A percentile compares a stretch with the other conserved stretches of the same genome.
Conservation (phyloP, 2,113 vertebrate species). For the Scopus umbretta region DNA sequence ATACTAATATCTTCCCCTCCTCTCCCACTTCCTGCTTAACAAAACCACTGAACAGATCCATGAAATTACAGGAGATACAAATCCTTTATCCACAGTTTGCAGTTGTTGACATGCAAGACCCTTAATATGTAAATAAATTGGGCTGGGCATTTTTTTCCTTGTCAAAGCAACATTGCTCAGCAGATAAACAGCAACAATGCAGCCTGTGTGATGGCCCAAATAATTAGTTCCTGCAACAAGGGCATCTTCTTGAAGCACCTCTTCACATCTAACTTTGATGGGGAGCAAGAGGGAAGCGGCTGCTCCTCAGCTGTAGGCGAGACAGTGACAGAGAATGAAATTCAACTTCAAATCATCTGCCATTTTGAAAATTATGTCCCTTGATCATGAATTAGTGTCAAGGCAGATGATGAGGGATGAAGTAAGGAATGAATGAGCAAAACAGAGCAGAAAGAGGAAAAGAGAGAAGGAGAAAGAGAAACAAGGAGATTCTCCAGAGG, state of each 20-base stretch:
- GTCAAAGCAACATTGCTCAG: constrained; percentile 25
- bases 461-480: neutral
- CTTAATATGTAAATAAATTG: constrained; percentile 56
- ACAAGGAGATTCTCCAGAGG: neutral
- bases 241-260: constrained; percentile 15
- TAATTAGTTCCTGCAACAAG: constrained; percentile 30
- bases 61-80: constrained; percentile 66
- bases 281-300: neutral
- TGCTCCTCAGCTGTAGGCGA: neutral
- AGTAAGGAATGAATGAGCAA: neutral
- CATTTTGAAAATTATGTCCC: neutral
- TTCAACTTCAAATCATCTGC: neutral
- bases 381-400: constrained; percentile 49
- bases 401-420: neutral
- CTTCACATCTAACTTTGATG: neutral
- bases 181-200: constrained; percentile 48
- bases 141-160: neutral
- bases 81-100: constrained; percentile 69
- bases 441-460: neutral
- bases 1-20: neutral
- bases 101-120: constrained; percentile 63
- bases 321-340: neutral
- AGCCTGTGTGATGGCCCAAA: neutral
- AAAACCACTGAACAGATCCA: constrained; percentile 25
- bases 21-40: neutral